Evolutionary conservation across 2,113 vertebrate species (phyloP).

Genomic region (Microtus montanus): DNA sequence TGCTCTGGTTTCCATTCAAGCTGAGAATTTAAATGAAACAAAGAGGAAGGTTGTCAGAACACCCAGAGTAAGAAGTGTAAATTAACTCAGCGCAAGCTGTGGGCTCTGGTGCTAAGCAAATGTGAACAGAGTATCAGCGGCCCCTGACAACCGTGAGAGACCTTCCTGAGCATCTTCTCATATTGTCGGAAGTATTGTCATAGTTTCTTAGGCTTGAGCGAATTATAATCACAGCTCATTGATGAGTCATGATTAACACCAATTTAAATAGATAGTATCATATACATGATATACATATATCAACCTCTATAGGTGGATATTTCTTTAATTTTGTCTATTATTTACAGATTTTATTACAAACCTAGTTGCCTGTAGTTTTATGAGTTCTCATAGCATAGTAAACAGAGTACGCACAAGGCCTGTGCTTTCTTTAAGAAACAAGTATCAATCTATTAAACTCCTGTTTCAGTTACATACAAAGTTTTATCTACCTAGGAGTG

Average conservation of each 20-base stretch:
- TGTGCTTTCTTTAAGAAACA: not conserved
- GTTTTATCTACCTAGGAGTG: not conserved
- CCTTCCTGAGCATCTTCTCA: not conserved
- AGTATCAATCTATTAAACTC: slow-evolving; percentile 12
- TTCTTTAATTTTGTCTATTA: slow-evolving; percentile 35
- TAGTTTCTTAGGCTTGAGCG: not conserved
- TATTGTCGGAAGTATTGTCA: not conserved
- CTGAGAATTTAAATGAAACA: slow-evolving; percentile 43
- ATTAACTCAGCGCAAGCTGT: not conserved
- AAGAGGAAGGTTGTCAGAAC: slow-evolving; percentile 48
- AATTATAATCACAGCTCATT: not conserved
- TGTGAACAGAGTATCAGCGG: not conserved
- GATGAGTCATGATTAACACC: not conserved
- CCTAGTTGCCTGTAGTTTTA: not conserved
- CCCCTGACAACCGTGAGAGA: not conserved
- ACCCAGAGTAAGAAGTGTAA: not conserved
- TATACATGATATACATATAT: not conserved
- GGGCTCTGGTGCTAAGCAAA: not conserved
- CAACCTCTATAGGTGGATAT: too few relatives aligned
- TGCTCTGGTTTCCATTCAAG: slow-evolving; percentile 36
- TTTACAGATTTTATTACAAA: not conserved
- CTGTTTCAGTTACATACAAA: not conserved
- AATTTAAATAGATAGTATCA: not conserved
- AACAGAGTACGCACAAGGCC: not conserved
- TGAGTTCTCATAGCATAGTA: not conserved